Evolutionary conservation across 2,113 vertebrate genomes (phyloP), one percentile per base, ranked within the genome.

Genomic region (Protobothrops mucrosquamatus): DNA sequence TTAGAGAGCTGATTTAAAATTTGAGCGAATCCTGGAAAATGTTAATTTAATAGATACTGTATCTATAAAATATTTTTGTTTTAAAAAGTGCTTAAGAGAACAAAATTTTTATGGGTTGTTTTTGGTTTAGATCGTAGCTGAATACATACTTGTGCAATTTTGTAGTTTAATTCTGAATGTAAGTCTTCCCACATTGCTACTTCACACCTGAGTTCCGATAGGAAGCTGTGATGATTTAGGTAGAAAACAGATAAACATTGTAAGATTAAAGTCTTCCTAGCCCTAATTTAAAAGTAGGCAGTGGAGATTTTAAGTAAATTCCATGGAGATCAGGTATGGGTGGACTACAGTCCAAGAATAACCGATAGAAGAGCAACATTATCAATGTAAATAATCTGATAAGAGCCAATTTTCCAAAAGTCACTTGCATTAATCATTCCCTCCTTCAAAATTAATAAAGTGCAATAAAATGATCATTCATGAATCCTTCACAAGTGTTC

Each of bases 401-500:
- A 39, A 54, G 6, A 81, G 52, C 61, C 87, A 81, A 29, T 92
- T 89, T 92, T 89, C 92, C 61, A 92, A 88, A 46, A 89, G 3
- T 89, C 22, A 90, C 69, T 54, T 86, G 29, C 69, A 55, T 85
- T 88, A 91, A 61, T 93, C 51, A 2, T 88, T 57, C 12, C 34
- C 23, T 88, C 52, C 14, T 61, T 74, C 54, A 85, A 15, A 56
- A 55, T 74, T 91, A 55, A 88, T 87, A 26, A 56, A 22, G 22
- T 81, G 92, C 29, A 57, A 93, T 2, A 48, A 34, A 74, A 22
- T 11, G 43, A n/a, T 90, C 48, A 87, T 92, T 87, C 8, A 3
- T 0, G 34, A 61, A 20, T 92, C 48, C 0, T 0, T 51, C 26
- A 15, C 1, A 24, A n/a, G 6, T 0, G 0, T 57, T 52, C 86